Evolutionary conservation across 2,113 vertebrate species (phyloP), one percentile per base, ranked within the genome.

Genomic region (Calonectris borealis): DNA sequence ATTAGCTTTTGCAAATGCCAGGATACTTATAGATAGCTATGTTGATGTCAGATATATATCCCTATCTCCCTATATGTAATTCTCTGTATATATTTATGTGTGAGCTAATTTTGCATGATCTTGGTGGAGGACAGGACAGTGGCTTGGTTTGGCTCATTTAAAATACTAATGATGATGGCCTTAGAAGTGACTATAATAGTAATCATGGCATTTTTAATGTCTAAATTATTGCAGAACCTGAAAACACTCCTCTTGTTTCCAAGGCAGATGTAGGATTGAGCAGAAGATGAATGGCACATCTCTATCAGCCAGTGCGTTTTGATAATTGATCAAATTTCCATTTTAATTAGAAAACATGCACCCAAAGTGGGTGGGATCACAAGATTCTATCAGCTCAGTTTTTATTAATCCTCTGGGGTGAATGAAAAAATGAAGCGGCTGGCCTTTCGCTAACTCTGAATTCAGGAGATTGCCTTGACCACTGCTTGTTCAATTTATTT

Each of bases 241-340:
- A 92, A 94, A 93, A 90, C 32, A 82, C 24, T 79, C 16, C 46
- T 82, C 58, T 88, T 91, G 66, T 26, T 96, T 93, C 82, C 54
- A 73, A 86, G 68, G 27, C 52, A 96, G 60, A 86, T 38, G 52
- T 62, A 70, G 77, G 72, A 77, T 48, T 72, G 72, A 92, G 84
- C 34, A 88, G 85, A 91, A 83, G 76, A 97, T 62, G 83, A 97
- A 96, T 70, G 68, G 81, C 48, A 86, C 81, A 55, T 90, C 92
- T 95, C 87, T 94, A 90, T 94, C 86, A 96, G 86, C 11, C 75
- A 93, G 54, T 62, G 62, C 8, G 6, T 97, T 95, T 95, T 90
- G 91, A 95, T 96, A 97, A 95, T 96, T 95, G 85, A 95, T 97
- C 80, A 77, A 88, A 97, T 97, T 97, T 97, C 89, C 93, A 96